Conservation (phyloP, 2,797 vertebrate genomes). For the Carcharodon carcharias region DNA sequence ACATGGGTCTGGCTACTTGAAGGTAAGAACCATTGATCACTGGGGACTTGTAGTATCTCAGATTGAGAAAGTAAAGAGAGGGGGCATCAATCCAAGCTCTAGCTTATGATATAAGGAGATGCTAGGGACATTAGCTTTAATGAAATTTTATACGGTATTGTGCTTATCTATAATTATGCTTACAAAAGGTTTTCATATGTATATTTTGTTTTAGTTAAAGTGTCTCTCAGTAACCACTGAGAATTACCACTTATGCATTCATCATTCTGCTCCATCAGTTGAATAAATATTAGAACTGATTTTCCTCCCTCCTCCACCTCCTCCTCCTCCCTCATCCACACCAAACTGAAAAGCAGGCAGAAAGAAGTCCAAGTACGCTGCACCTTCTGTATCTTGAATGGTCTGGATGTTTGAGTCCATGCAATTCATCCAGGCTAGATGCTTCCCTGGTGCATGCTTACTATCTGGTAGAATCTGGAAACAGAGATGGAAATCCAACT, state of each 20-base stretch:
- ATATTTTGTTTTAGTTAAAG: background rate
- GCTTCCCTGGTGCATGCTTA: too few species aligned
- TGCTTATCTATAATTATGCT: background rate
- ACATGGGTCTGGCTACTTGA: background rate
- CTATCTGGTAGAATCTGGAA: too few species aligned
- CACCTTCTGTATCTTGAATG: background rate
- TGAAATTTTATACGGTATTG: background rate
- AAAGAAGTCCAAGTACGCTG: background rate
- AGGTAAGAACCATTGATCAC: background rate
- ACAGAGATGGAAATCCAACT: too few species aligned
- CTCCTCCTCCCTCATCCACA: background rate
- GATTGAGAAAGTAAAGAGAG: too few species aligned
- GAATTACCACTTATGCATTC: background rate
- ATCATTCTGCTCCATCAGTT: background rate
- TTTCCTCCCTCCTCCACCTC: too few species aligned
- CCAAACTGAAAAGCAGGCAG: background rate
- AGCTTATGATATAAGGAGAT: background rate
- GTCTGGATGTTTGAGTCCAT: background rate
- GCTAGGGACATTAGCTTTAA: background rate
- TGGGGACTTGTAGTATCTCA: background rate
- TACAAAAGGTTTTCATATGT: background rate
- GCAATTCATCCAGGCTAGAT: background rate
- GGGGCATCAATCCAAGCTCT: background rate
- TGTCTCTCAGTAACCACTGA: background rate
- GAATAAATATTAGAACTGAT: background rate